phyloP scores from a whole-genome alignment of 2,888 invertebrate genomes.

The Deroplatys truncata region DNA sequence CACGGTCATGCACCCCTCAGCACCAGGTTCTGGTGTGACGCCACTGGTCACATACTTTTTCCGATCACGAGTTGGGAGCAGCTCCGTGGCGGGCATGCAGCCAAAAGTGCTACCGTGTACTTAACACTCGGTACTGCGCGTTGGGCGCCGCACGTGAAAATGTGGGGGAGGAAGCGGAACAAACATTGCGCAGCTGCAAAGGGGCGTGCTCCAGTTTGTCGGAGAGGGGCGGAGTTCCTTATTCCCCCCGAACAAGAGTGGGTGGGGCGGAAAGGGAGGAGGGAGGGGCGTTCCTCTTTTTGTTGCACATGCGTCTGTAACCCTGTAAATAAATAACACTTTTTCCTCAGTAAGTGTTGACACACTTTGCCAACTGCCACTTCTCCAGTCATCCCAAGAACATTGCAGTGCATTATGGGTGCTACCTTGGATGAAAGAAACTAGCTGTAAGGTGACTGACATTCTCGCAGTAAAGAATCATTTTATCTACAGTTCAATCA shows the following conservation, averaged over 20 bases:
- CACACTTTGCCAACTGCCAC: neutral
- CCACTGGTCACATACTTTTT: too few species aligned
- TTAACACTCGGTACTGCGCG: neutral
- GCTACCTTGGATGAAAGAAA: too few species aligned
- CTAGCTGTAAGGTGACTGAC: too few species aligned
- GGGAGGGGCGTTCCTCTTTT: neutral
- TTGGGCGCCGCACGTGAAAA: neutral
- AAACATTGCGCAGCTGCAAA: conserved; percentile 17
- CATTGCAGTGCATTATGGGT: too few species aligned
- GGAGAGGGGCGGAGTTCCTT: neutral
- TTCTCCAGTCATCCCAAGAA: too few species aligned
- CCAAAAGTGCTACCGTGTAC: neutral
- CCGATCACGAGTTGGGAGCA: too few species aligned
- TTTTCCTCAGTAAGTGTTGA: neutral
- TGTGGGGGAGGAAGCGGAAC: neutral
- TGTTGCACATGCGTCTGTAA: conserved; percentile 1
- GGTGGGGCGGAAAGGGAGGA: neutral
- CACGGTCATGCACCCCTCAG: too few species aligned
- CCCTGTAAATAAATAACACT: neutral
- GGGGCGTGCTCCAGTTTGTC: conserved; percentile 6
- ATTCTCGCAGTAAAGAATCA: too few species aligned
- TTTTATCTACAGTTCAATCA: too few species aligned
- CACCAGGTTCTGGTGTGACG: too few species aligned
- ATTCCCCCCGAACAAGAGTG: neutral
- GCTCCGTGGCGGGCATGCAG: too few species aligned